These are phyloP conservation scores for Mastacembelus armatus DNA, from an alignment of 2,797 vertebrate genomes.

Conservation along the genomic window DNA sequence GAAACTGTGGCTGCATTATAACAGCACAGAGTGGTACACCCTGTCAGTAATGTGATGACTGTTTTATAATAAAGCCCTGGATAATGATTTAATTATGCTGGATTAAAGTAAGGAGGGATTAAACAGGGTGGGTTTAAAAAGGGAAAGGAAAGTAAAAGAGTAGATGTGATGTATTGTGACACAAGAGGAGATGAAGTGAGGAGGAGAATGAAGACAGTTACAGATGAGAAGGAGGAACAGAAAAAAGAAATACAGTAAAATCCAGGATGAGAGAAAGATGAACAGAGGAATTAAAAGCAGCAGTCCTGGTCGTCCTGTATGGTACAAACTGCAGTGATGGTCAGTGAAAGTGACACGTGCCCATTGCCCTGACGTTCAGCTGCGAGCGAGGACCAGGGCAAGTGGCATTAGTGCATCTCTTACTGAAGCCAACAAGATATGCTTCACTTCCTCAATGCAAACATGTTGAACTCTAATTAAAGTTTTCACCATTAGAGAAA, in stretches of 20 bases:
- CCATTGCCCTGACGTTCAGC: conserved; percentile 17
- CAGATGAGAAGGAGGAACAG: not conserved
- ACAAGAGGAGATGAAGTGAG: too few species aligned
- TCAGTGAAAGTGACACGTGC: conserved; percentile 41
- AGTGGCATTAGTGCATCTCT: not conserved
- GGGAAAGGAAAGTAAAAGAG: too few species aligned
- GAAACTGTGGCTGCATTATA: conserved; percentile 43
- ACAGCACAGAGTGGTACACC: too few species aligned
- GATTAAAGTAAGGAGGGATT: too few species aligned
- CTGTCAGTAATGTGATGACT: not conserved
- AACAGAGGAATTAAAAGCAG: conserved; percentile 7
- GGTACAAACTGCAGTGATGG: conserved; percentile 16
- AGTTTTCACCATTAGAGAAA: too few species aligned
- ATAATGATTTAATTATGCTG: too few species aligned
- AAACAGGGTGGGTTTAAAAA: too few species aligned
- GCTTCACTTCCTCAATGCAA: not conserved
- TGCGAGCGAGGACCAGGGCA: conserved; percentile 31
- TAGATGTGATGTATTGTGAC: too few species aligned
- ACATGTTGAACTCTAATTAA: too few species aligned
- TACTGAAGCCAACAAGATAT: not conserved
- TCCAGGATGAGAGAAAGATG: not conserved
- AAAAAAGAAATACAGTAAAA: too few species aligned
- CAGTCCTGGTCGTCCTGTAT: too few species aligned
- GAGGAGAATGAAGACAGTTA: not conserved
- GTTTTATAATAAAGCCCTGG: too few species aligned